Percentiles rank a stretch among this genome's conserved stretches.
Evolutionary conservation across 1,140 invertebrate species (phyloP).

Genomic region (Pemphigus obesinymphae): DNA sequence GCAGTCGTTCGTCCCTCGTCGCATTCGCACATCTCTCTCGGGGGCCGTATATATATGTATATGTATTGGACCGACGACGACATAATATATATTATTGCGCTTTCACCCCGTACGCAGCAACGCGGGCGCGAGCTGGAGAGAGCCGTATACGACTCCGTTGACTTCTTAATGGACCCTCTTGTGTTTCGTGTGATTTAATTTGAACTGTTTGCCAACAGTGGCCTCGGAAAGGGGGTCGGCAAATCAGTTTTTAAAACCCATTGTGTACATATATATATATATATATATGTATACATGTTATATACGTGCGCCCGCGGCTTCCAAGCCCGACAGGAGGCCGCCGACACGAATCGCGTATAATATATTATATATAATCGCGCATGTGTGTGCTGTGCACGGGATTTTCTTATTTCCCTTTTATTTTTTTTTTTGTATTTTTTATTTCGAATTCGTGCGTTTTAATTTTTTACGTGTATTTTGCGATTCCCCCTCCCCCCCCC

Average conservation of each 20-base stretch:
- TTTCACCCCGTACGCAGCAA: background rate
- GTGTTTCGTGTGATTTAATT: constrained; percentile 37
- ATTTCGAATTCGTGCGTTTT: no score
- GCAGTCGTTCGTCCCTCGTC: background rate
- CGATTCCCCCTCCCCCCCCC: no score
- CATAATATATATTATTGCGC: no score
- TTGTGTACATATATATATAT: background rate
- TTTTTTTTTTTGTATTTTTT: no score
- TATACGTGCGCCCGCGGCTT: background rate
- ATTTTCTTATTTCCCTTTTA: no score
- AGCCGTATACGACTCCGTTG: background rate
- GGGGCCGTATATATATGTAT: no score
- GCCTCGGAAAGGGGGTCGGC: background rate
- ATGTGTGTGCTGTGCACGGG: background rate
- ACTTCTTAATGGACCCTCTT: constrained; percentile 41
- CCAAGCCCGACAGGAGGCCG: background rate
- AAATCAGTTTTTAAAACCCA: constrained; percentile 35
- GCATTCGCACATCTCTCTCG: background rate
- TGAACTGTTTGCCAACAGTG: constrained; percentile 34
- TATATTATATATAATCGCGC: background rate
- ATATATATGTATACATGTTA: no score
- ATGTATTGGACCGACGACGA: background rate
- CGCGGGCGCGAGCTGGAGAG: no score
- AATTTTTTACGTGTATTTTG: no score
- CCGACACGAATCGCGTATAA: background rate